Evolutionary conservation across 2,797 vertebrate genomes (phyloP).

Genomic region (Enteromius argenteus): DNA sequence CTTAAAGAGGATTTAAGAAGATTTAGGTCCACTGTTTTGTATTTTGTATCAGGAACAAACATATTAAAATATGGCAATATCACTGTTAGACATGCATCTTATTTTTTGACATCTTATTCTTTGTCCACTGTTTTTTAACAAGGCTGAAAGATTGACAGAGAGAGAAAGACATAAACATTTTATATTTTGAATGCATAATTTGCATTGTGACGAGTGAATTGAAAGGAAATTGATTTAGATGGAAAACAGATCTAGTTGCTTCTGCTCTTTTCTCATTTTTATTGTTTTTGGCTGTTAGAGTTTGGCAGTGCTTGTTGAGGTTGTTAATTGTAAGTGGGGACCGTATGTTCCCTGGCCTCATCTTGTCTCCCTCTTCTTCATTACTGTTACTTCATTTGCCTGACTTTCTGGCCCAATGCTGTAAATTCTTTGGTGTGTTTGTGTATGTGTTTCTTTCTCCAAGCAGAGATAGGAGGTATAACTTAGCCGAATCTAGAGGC

Average conservation of each 20-base stretch:
- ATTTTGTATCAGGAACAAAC: background rate
- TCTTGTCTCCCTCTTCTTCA: conserved; percentile 47
- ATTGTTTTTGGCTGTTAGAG: conserved; percentile 65
- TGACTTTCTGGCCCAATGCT: conserved; percentile 39
- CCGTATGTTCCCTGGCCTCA: conserved; percentile 64
- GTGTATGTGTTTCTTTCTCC: conserved; percentile 17
- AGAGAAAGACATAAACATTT: background rate
- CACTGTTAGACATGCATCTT: background rate
- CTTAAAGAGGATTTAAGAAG: background rate
- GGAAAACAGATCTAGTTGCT: background rate
- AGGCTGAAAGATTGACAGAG: background rate
- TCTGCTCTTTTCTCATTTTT: background rate
- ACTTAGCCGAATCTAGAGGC: conserved; percentile 19
- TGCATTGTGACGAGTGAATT: background rate
- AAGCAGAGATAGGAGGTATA: conserved; percentile 29
- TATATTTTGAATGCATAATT: background rate
- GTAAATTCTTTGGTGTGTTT: conserved; percentile 36
- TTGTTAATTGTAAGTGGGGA: conserved; percentile 68
- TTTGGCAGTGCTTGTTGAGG: conserved; percentile 19
- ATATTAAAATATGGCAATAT: background rate
- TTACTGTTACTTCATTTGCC: conserved; percentile 49
- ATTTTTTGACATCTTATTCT: background rate
- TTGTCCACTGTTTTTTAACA: background rate
- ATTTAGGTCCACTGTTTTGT: background rate
- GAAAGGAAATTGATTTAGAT: background rate